Evolutionary conservation across 2,113 vertebrate species (phyloP).

Genomic region (Platanista minor): DNA sequence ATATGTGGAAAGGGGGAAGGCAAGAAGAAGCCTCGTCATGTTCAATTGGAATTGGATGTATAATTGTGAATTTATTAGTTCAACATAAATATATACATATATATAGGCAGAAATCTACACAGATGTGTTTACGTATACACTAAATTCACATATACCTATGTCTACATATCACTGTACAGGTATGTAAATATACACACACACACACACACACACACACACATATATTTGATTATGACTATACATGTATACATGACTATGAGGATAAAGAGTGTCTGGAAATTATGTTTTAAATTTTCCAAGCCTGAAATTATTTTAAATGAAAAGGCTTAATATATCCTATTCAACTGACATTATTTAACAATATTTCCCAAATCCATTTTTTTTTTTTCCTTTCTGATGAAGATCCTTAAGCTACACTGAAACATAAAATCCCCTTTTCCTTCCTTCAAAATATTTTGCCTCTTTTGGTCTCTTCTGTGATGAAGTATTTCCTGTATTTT

Average conservation of each 20-base stretch:
- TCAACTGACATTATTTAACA: not conserved
- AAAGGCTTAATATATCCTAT: not conserved
- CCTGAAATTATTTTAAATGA: not conserved
- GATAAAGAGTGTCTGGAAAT: not conserved
- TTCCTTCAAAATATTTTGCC: not conserved
- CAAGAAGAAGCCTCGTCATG: not conserved
- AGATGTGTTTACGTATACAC: not conserved
- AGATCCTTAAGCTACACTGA: not conserved
- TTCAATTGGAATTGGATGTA: not conserved
- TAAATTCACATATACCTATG: not conserved
- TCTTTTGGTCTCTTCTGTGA: not conserved
- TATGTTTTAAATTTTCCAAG: not conserved
- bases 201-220: fast-evolving
- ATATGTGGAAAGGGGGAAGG: not conserved
- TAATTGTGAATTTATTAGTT: not conserved
- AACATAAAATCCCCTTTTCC: not conserved
- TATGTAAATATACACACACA: not conserved
- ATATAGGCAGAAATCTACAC: not conserved
- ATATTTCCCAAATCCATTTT: not conserved
- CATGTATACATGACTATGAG: not conserved
- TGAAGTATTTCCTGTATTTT: not conserved
- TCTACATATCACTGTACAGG: not conserved
- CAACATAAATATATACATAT: not conserved
- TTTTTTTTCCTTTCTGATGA: not conserved
- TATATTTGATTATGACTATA: not conserved